Base-by-base conservation (phyloP, 2,888 invertebrate species). In the Microchrysa polita region DNA sequence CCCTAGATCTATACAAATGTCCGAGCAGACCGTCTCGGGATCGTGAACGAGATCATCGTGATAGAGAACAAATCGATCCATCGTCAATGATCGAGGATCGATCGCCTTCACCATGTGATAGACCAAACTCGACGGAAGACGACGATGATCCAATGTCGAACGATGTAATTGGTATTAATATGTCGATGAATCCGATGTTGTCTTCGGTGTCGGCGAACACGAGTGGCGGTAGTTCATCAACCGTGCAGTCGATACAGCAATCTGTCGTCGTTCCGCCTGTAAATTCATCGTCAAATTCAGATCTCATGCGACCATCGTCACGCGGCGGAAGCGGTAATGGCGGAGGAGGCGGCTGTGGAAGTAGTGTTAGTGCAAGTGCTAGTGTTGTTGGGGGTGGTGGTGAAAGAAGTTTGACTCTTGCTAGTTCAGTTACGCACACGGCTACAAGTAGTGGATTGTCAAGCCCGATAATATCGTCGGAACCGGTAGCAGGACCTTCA, bases 401-500 rank as follows among this genome's bases (percentile, higher is more conserved):
- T 12, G 63, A 27, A n/a, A 40, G 59, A 16, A 57, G 23, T 60
- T 22, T 40, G 22, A 57, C 20, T n/a, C 20, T 72, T 18, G 10
- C 73, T 4, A 67, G 55, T 48, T 72, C 76, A 67, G 55, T 77
- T 67, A 78, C 78, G 77, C 78, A 79, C 75, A 78, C 79, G 65
- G 78, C 79, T 52, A 79, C 79, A 23, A 79, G 78, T 74, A 78
- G 78, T 77, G 78, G 79, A 61, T 75, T 80, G 27, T 76, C 82
- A 73, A 83, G 82, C 78, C 83, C 79, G 78, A 79, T 80, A 77
- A 63, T 78, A 79, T 74, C 74, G 67, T 77, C 78, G 65, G 82
- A 82, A 75, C 77, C 80, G 16, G 74, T 81, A 34, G 79, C 93
- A 76, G 93, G 93, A 76, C 93, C 93, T n/a, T 93, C 93, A 61